A percentile compares a stretch with the other conserved stretches of the same genome.
phyloP scores from a whole-genome alignment of 30 jellyfish, hydroid and myxozoan species.

The Turritopsis dohrnii region DNA sequence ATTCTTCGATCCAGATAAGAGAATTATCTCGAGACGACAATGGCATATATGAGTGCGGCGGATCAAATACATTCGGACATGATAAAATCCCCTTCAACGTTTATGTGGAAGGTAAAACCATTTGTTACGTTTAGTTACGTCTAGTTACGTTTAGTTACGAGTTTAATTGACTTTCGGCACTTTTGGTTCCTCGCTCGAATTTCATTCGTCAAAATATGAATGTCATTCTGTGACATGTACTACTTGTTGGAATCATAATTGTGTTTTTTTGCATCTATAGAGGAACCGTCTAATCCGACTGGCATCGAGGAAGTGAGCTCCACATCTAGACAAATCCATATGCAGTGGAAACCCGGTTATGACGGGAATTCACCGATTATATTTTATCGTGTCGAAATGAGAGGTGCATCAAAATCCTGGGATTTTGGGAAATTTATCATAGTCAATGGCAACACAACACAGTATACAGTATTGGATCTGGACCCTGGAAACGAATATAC shows the following conservation, averaged over 20 bases:
- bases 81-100: conserved; percentile 37
- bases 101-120: conserved; percentile 59
- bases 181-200: background rate
- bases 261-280: background rate
- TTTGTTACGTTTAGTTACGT: background rate
- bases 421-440: background rate
- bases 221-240: background rate
- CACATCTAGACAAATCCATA: conserved; percentile 55
- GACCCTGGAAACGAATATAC: conserved; percentile 56
- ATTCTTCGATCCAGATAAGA: conserved; percentile 49
- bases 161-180: background rate
- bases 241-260: too few species aligned
- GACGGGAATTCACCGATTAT: conserved; percentile 57
- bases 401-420: conserved; percentile 40
- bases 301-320: conserved; percentile 18
- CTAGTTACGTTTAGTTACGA: too few species aligned
- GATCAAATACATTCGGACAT: conserved; percentile 61
- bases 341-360: conserved; percentile 61
- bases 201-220: background rate
- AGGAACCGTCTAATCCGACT: conserved; percentile 51
- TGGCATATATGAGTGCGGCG: conserved; percentile 67
- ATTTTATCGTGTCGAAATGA: conserved; percentile 43
- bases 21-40: conserved; percentile 50
- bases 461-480: conserved; percentile 25
- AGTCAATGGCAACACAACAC: conserved; percentile 41